Evolutionary conservation across 2,797 vertebrate species (phyloP).

Genomic region (Carapus acus): DNA sequence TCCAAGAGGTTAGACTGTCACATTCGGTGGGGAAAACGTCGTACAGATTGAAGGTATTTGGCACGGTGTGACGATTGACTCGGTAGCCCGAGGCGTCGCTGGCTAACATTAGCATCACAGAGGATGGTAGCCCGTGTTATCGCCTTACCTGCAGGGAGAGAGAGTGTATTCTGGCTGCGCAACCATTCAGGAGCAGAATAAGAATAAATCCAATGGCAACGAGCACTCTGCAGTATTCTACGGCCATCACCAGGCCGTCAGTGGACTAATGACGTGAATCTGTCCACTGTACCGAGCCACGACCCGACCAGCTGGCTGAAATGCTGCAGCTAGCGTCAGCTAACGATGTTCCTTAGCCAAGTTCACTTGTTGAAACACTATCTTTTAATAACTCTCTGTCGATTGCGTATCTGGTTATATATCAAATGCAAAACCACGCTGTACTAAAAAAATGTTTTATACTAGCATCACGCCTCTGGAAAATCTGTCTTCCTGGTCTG

Average conservation of each 20-base stretch:
- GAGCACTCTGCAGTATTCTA: constrained; percentile 9
- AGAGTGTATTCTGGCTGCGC: constrained; percentile 63
- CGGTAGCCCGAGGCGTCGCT: constrained; percentile 1
- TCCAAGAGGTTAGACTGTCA: too few relatives aligned
- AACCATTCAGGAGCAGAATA: constrained; percentile 34
- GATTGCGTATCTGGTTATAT: neutral
- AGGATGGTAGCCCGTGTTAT: neutral
- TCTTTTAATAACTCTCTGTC: fast-evolving
- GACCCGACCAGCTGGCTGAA: constrained; percentile 32
- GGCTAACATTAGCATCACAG: constrained; percentile 10
- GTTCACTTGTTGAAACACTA: neutral
- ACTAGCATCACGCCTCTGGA: neutral
- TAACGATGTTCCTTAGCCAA: neutral
- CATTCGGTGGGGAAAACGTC: too few relatives aligned
- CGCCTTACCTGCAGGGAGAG: constrained; percentile 61
- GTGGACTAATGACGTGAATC: constrained; percentile 30
- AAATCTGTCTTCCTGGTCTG: constrained; percentile 50
- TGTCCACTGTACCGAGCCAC: constrained; percentile 32
- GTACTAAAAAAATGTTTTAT: neutral
- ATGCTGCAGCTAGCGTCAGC: constrained; percentile 4
- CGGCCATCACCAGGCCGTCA: constrained; percentile 45
- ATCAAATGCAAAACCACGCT: too few relatives aligned
- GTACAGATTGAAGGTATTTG: neutral
- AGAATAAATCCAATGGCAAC: constrained; percentile 40
- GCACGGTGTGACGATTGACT: neutral